Evolutionary conservation across 2,113 vertebrate species (phyloP).

Genomic region (Eulemur rufifrons): DNA sequence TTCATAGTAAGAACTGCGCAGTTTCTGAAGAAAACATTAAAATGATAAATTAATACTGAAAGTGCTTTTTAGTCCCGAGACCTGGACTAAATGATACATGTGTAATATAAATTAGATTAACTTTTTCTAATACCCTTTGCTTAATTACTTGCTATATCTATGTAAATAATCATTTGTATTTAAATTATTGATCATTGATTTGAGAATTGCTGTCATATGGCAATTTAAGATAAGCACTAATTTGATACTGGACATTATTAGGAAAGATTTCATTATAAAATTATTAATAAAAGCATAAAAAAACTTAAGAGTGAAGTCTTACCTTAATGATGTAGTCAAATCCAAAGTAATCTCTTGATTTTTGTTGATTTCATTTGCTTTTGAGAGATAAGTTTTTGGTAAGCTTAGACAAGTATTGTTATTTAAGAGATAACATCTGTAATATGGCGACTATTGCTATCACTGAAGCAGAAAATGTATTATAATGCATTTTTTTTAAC

Average conservation of each 20-base stretch:
- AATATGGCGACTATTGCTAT: neutral
- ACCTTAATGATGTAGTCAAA: neutral
- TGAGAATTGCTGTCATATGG: neutral
- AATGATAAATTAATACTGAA: neutral
- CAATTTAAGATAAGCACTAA: neutral
- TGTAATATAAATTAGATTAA: conserved; percentile 10
- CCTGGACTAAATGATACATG: neutral
- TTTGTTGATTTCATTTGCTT: neutral
- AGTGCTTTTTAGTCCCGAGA: conserved; percentile 1
- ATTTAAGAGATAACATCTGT: neutral
- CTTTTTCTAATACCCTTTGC: neutral
- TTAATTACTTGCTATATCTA: conserved; percentile 10
- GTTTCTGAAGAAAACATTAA: conserved; percentile 39
- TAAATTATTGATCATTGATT: conserved; percentile 15
- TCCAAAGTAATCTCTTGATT: neutral
- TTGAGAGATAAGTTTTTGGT: neutral
- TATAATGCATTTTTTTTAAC: neutral
- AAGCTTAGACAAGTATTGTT: conserved; percentile 17
- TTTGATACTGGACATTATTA: conserved; percentile 8
- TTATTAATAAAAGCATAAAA: neutral
- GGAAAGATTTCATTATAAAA: neutral
- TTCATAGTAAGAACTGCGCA: neutral
- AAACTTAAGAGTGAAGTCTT: neutral
- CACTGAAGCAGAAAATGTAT: conserved; percentile 14
- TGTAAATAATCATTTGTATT: neutral